phyloP scores from a whole-genome alignment of 2,888 invertebrate genomes.

The Netelia melanura region DNA sequence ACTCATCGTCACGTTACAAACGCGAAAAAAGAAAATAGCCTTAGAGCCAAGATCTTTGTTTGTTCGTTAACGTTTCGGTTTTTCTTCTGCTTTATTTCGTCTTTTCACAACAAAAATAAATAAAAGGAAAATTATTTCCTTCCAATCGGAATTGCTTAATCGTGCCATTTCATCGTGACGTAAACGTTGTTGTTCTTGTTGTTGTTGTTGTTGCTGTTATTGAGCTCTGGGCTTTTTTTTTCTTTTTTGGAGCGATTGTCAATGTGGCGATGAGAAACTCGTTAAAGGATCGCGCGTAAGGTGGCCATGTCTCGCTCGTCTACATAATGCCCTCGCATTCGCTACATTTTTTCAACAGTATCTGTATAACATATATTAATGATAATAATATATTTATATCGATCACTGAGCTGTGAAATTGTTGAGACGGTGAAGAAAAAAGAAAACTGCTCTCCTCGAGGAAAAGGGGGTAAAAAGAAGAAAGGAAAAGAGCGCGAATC shows the following conservation, averaged over 20 bases:
- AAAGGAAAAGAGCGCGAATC: not conserved
- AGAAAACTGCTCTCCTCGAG: not conserved
- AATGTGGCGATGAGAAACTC: constrained; percentile 1
- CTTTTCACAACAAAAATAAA: not conserved
- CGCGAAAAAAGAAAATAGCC: constrained; percentile 20
- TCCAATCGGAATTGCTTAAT: constrained; percentile 44
- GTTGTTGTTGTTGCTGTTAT: constrained; percentile 39
- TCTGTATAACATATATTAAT: not conserved
- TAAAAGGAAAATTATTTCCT: constrained; percentile 9
- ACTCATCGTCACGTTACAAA: not conserved
- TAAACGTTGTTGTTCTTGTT: constrained; percentile 32
- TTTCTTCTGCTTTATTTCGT: not conserved
- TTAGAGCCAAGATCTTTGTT: constrained; percentile 15
- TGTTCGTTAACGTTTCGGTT: constrained; percentile 5
- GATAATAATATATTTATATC: too few species aligned
- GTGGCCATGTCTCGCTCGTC: constrained; percentile 42
- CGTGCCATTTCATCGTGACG: constrained; percentile 51
- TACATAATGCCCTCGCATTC: constrained; percentile 26
- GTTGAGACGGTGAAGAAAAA: not conserved
- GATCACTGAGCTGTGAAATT: not conserved
- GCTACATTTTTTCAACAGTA: constrained; percentile 32
- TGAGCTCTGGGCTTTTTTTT: constrained; percentile 17
- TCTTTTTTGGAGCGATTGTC: not conserved
- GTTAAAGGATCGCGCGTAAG: constrained; percentile 4
- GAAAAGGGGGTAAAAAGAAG: not conserved